Evolutionary conservation across 2,797 vertebrate species (phyloP).

Genomic region (Staurois parvus): DNA sequence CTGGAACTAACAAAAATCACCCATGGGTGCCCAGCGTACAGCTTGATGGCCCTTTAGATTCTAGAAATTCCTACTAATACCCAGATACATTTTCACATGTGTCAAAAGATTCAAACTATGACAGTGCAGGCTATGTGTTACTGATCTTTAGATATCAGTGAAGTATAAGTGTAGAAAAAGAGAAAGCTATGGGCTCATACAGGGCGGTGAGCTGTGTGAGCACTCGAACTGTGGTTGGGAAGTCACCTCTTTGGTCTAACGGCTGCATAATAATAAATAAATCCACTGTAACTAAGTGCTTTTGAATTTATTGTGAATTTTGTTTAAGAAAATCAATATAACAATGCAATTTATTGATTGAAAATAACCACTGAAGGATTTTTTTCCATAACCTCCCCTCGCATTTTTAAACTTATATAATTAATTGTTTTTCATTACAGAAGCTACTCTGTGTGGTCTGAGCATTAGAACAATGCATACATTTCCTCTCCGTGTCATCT

Average conservation of each 20-base stretch:
- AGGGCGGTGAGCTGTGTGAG: conserved; percentile 54
- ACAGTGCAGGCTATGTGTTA: not conserved
- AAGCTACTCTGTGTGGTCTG: conserved; percentile 41
- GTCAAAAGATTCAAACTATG: too few relatives aligned
- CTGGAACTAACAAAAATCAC: too few relatives aligned
- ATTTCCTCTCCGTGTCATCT: conserved; percentile 40
- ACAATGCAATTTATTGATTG: conserved; percentile 70
- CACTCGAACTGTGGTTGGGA: conserved; percentile 73
- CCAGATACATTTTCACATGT: too few relatives aligned
- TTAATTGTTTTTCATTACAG: conserved; percentile 73
- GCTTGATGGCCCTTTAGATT: too few relatives aligned
- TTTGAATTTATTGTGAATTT: conserved; percentile 75
- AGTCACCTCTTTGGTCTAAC: conserved; percentile 74
- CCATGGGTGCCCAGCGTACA: too few relatives aligned
- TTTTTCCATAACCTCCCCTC: conserved; percentile 59
- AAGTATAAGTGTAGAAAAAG: not conserved
- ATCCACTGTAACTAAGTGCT: conserved; percentile 75
- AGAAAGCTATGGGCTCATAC: not conserved
- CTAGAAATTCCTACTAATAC: too few relatives aligned
- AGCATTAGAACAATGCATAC: conserved; percentile 49
- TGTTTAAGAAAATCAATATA: conserved; percentile 72
- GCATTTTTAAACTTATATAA: conserved; percentile 66
- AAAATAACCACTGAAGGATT: conserved; percentile 71
- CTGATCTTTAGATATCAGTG: not conserved
- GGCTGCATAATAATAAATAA: conserved; percentile 70